Conservation (phyloP, 2,888 invertebrate species). For the Stegana nigrithorax region DNA sequence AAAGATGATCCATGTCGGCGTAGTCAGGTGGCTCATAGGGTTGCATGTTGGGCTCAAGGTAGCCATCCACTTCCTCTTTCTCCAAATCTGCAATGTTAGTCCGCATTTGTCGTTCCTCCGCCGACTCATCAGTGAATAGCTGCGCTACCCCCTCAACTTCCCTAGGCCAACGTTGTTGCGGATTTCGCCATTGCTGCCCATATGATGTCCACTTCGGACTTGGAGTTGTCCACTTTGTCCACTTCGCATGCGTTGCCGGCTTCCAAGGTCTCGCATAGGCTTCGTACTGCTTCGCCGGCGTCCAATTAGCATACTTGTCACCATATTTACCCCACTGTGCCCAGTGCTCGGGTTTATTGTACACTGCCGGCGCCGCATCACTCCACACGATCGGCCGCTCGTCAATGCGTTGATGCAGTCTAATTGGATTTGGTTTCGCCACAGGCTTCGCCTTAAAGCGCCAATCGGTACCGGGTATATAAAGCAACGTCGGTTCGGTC, state of each 20-base stretch:
- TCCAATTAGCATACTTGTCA: constrained; percentile 48
- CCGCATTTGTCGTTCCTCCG: constrained; percentile 32
- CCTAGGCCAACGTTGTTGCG: constrained; percentile 38
- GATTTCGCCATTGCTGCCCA: neutral
- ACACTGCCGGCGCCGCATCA: constrained; percentile 7
- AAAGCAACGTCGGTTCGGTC: constrained; percentile 47
- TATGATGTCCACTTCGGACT: constrained; percentile 32
- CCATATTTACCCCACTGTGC: constrained; percentile 49
- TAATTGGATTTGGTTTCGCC: constrained; percentile 33
- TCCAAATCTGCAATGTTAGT: constrained; percentile 39
- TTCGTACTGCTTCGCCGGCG: constrained; percentile 31
- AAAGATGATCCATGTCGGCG: constrained; percentile 46
- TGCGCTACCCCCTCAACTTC: constrained; percentile 19
- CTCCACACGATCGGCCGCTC: constrained; percentile 32
- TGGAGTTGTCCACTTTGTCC: constrained; percentile 52
- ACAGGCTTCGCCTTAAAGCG: constrained; percentile 56
- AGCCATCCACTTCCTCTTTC: too few relatives aligned
- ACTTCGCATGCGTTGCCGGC: constrained; percentile 30
- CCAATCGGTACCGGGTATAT: constrained; percentile 58
- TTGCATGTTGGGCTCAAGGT: too few relatives aligned
- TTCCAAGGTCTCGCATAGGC: neutral
- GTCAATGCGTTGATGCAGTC: constrained; percentile 54
- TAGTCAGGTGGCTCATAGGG: constrained; percentile 34
- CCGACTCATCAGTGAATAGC: neutral
- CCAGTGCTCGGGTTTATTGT: constrained; percentile 44